Percentiles rank a stretch among this genome's conserved stretches.
phyloP scores from a whole-genome alignment of 2,797 vertebrate genomes.

The Hydrocynus forskahlii region DNA sequence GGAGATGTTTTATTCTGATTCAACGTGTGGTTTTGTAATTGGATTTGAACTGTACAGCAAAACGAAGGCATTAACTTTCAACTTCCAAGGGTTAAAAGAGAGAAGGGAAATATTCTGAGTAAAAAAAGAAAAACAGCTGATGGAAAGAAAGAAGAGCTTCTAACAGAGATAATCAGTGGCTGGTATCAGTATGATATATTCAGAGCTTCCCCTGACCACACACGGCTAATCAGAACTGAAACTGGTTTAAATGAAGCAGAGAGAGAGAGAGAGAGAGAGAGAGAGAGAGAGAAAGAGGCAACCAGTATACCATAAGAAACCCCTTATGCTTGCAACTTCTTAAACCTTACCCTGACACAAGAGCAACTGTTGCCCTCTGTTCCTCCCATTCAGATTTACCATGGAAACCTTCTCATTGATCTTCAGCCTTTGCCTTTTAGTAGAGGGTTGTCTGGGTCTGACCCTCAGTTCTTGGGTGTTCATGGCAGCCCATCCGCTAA shows the following conservation, averaged over 20 bases:
- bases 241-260: background rate
- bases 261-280: background rate
- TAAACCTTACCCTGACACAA: background rate
- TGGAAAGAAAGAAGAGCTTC: background rate
- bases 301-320: background rate
- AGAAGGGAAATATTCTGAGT: background rate
- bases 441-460: background rate
- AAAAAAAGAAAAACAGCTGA: background rate
- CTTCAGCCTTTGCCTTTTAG: conserved; percentile 6
- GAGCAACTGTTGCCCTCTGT: conserved; percentile 10
- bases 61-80: background rate
- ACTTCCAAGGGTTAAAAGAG: background rate
- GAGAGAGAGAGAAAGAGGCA: background rate
- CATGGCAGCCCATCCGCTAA: conserved; percentile 19
- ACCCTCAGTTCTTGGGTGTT: conserved; percentile 5
- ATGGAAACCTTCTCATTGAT: conserved; percentile 13
- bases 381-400: background rate
- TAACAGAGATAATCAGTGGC: background rate
- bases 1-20: no score
- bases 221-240: background rate
- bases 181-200: background rate
- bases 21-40: no score
- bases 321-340: background rate
- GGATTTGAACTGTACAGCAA: no score
- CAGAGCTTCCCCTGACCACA: background rate